Conservation (phyloP, 1,140 invertebrate genomes). For the Drosophila pseudoananassae region DNA sequence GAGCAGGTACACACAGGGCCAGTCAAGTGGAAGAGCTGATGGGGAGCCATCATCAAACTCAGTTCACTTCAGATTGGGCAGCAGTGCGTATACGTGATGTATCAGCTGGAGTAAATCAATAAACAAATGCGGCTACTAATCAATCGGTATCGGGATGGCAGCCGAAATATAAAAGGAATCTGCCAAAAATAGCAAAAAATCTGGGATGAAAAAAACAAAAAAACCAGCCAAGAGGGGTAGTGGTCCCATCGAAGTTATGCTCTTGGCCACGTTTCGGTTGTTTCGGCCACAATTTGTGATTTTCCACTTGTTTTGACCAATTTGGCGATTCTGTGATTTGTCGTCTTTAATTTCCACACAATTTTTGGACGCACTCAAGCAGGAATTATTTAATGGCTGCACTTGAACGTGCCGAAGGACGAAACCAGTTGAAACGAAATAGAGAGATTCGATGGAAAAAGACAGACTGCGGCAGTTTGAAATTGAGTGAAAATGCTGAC, state of each 20-base stretch:
- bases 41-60: conserved; percentile 3
- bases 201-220: not conserved
- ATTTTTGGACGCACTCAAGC: conserved; percentile 66
- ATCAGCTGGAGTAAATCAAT: conserved; percentile 68
- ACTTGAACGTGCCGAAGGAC: conserved; percentile 71
- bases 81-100: conserved; percentile 64
- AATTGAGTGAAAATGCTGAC: conserved; percentile 47
- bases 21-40: conserved; percentile 56
- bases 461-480: conserved; percentile 6
- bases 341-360: conserved; percentile 63
- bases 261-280: conserved; percentile 59
- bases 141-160: conserved; percentile 43
- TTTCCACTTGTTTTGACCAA: conserved; percentile 76
- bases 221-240: conserved; percentile 10
- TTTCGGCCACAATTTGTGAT: conserved; percentile 64
- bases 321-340: conserved; percentile 72
- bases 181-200: conserved; percentile 10
- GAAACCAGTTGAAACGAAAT: conserved; percentile 23
- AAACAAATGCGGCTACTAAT: conserved; percentile 56
- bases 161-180: conserved; percentile 6
- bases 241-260: conserved; percentile 25
- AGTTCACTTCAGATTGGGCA: conserved; percentile 15
- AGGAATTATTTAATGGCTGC: conserved; percentile 76
- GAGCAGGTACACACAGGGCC: conserved; percentile 50
- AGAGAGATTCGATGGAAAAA: conserved; percentile 4